phyloP scores from a whole-genome alignment of 1,140 invertebrate species.

The Arion vulgaris region DNA sequence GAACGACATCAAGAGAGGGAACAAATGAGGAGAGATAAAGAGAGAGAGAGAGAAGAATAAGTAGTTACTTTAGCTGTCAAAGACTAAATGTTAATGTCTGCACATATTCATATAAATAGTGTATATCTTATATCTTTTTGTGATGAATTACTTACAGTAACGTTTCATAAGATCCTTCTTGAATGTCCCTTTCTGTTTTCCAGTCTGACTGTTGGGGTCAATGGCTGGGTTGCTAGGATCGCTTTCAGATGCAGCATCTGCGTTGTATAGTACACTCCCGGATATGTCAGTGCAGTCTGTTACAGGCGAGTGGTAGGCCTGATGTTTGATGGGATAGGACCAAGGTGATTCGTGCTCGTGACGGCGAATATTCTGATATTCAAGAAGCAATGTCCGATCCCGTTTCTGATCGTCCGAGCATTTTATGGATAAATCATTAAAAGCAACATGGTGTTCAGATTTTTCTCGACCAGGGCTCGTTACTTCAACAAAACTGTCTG shows the following conservation, averaged over 20 bases:
- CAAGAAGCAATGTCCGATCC: background rate
- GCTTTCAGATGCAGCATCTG: slow-evolving; percentile 6
- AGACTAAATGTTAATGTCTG: too few species aligned
- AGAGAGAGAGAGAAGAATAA: too few species aligned
- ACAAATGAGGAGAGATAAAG: too few species aligned
- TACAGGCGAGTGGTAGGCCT: background rate
- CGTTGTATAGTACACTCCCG: background rate
- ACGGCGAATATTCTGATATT: background rate
- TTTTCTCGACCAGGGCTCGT: background rate
- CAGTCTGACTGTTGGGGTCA: slow-evolving; percentile 16
- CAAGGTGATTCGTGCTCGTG: background rate
- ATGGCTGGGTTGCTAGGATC: slow-evolving; percentile 18
- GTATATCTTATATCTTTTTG: background rate
- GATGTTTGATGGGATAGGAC: background rate
- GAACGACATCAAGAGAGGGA: too few species aligned
- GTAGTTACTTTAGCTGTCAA: too few species aligned
- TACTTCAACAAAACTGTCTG: background rate
- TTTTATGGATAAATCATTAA: background rate
- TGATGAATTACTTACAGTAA: slow-evolving; percentile 50
- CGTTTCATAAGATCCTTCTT: slow-evolving; percentile 55
- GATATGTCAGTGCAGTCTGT: background rate
- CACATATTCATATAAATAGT: too few species aligned
- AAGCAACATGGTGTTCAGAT: background rate
- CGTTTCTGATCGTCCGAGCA: background rate
- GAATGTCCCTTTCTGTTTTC: slow-evolving; percentile 39